These are phyloP conservation scores for Sebastes hopkinsi DNA, from an alignment of 2,797 vertebrate genomes.

Conservation along the genomic window DNA sequence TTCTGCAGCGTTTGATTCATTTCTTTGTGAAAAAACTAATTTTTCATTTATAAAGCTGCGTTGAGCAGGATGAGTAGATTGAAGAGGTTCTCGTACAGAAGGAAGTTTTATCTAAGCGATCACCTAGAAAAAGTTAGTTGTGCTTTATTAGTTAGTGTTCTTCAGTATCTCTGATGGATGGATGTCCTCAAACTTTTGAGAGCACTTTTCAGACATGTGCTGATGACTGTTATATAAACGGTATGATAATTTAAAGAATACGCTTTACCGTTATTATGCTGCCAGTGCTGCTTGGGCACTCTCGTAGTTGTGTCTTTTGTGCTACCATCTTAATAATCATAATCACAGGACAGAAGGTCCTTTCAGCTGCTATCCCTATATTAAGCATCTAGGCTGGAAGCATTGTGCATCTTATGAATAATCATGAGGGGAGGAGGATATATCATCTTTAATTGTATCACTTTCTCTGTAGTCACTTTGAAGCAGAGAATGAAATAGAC, in stretches of 20 bases:
- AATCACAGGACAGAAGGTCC: background rate
- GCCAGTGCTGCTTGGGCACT: background rate
- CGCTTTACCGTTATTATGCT: background rate
- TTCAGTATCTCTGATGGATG: background rate
- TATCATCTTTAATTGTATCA: background rate
- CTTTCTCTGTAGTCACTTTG: background rate
- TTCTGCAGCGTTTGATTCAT: conserved; percentile 17
- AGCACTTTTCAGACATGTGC: background rate
- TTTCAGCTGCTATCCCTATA: background rate
- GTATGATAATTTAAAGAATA: background rate
- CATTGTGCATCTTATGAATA: background rate
- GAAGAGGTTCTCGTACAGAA: background rate
- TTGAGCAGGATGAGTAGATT: conserved; percentile 1
- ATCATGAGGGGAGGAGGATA: background rate
- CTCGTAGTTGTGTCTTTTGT: background rate
- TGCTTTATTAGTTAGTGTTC: conserved; percentile 5
- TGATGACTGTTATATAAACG: background rate
- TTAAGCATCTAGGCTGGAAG: background rate
- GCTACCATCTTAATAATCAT: background rate
- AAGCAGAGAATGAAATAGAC: background rate
- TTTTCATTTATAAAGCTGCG: conserved; percentile 11
- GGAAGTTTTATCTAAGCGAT: background rate
- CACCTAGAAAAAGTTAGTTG: background rate
- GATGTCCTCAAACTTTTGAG: conserved; percentile 13
- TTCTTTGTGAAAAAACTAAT: background rate